phyloP scores from a whole-genome alignment of 2,113 vertebrate species.

The Turnix velox region DNA sequence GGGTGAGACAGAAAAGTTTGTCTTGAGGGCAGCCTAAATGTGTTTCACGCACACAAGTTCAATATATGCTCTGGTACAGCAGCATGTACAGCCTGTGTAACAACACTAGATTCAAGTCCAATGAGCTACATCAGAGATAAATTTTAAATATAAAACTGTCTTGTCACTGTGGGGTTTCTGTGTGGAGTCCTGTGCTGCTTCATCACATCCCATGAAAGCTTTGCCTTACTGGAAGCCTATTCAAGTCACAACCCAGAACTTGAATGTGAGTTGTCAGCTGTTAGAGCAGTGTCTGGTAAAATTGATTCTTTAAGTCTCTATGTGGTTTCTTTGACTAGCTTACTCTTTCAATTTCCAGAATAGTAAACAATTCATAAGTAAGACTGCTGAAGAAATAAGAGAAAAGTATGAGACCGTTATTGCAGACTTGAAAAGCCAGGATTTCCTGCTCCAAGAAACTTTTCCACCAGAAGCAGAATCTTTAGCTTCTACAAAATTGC shows the following conservation, averaged over 20 bases:
- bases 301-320: not conserved
- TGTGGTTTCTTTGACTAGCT: not conserved
- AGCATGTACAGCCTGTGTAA: not conserved
- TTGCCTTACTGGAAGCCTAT: not conserved
- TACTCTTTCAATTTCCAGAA: slow-evolving; percentile 18
- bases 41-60: not conserved
- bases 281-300: not conserved
- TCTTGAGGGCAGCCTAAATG: not conserved
- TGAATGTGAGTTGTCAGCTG: not conserved
- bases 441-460: slow-evolving; percentile 48
- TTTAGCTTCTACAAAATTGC: slow-evolving; percentile 75
- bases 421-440: slow-evolving; percentile 47
- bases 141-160: not conserved
- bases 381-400: slow-evolving; percentile 75
- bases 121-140: not conserved
- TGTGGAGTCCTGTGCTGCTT: not conserved
- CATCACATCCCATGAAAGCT: not conserved
- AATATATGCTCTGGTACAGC: not conserved
- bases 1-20: not conserved
- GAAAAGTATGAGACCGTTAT: slow-evolving; percentile 64
- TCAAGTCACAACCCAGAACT: not conserved
- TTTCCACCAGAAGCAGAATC: slow-evolving; percentile 41
- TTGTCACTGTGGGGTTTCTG: not conserved
- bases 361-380: slow-evolving; percentile 42
- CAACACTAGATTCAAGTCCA: not conserved